Evolutionary conservation across 2,888 invertebrate species (phyloP).

Genomic region (Drosophila borborema): DNA sequence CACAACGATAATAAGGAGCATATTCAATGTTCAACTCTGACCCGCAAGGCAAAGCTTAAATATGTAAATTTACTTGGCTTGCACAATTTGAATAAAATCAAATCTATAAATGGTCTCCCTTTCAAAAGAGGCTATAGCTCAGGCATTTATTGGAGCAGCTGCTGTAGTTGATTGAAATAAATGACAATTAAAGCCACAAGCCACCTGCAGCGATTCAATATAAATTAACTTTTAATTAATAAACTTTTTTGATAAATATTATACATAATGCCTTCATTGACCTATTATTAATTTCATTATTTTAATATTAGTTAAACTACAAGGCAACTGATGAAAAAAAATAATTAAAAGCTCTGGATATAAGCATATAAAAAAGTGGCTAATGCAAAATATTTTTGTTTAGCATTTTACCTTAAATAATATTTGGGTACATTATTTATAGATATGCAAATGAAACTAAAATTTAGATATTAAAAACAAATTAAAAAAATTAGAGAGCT

Average conservation of each 20-base stretch:
- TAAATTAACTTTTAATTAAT: neutral
- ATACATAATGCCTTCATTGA: neutral
- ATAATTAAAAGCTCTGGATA: too few relatives aligned
- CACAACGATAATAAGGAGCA: too few relatives aligned
- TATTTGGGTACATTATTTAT: too few relatives aligned
- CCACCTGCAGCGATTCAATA: conserved; percentile 8
- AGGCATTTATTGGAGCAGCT: neutral
- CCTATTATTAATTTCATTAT: neutral
- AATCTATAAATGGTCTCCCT: neutral
- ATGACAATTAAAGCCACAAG: neutral
- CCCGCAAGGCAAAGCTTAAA: neutral
- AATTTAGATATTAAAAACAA: too few relatives aligned
- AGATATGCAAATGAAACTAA: too few relatives aligned
- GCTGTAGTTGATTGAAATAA: neutral
- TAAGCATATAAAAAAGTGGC: too few relatives aligned
- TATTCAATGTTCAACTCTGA: neutral
- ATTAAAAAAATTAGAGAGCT: too few relatives aligned
- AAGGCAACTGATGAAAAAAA: too few relatives aligned
- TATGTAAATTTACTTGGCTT: neutral
- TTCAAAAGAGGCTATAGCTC: neutral
- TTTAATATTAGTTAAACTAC: neutral
- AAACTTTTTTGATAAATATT: neutral
- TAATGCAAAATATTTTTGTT: too few relatives aligned
- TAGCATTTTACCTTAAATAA: too few relatives aligned
- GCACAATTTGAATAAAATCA: neutral